Base-by-base conservation (phyloP, 2,888 invertebrate species). In the Limnephilus rhombicus region DNA sequence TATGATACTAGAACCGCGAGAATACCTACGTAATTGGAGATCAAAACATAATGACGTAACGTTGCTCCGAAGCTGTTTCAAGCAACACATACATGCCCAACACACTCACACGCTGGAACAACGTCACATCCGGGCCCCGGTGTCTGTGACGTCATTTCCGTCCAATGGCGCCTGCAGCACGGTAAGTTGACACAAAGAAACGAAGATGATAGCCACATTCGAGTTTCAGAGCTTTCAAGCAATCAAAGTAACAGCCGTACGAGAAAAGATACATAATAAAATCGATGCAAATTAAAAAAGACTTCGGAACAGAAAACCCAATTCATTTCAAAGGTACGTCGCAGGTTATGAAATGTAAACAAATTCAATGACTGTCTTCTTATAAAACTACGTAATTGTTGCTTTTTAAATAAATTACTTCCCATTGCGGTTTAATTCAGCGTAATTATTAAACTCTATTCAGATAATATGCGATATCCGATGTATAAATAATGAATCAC, bases 131-230 rank as follows among this genome's bases (percentile, higher is more conserved):
- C 89, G 89, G 90, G 85, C 68, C 83, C 85, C 91, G 90, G 37
- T 68, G 86, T 90, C 82, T 83, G 93, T 93, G 91, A 93, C 92
- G 93, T 93, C 93, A 93, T 92, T 83, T 93, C 93, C 93, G 90
- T 87, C 45, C 80, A 34, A 41, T 68, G 86, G 91, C 91, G 91
- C 91, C 91, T 80, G 85, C 45, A 34, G 68, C 86, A 86, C 86
- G 86, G 45, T n/a, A 37, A 86, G 86, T 45, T 83, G 45, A 86
- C 86, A 45, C 45, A 86, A 45, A 86, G 86, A 45, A 45, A 86
- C 41, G n/a, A 37, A 86, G 86, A 87, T 45, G 41, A 85, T 85
- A 90, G 41, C 88, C 90, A 86, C 91, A 83, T 87, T 37, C 24
- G 68, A 24, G 80, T 9, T 80, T 31, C 31, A 9, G 34, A 89